Conservation (phyloP, 2,113 vertebrate genomes). For the Ardeotis arabs region DNA sequence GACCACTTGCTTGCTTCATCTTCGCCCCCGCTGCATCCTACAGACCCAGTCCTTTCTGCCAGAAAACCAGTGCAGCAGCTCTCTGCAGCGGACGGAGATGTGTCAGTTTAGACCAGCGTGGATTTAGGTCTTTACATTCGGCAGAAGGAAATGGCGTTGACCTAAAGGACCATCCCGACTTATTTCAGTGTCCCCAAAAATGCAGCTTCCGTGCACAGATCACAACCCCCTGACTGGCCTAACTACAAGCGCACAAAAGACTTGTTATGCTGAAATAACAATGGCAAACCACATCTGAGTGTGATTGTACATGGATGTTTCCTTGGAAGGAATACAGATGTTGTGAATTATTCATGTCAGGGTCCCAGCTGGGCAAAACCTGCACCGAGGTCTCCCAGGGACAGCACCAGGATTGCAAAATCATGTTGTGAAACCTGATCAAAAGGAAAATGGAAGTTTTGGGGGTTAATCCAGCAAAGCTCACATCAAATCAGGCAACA, state of each 20-base stretch:
- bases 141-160: background rate
- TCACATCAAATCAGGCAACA: background rate
- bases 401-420: constrained; percentile 12
- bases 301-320: constrained; percentile 15
- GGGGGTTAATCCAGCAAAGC: background rate
- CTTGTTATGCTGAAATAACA: background rate
- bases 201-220: background rate
- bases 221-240: background rate
- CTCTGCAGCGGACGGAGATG: background rate
- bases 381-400: background rate
- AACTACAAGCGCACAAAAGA: background rate
- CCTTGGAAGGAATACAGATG: background rate
- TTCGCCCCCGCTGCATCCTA: background rate
- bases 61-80: background rate
- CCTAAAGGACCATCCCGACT: background rate
- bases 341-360: background rate
- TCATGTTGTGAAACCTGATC: background rate
- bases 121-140: background rate
- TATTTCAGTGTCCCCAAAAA: background rate
- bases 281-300: background rate
- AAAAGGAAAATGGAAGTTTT: background rate
- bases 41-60: background rate
- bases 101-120: background rate
- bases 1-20: no score
- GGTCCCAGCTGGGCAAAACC: background rate